Base-by-base conservation (phyloP, 2,888 invertebrate genomes). In the Fragum fragum region DNA sequence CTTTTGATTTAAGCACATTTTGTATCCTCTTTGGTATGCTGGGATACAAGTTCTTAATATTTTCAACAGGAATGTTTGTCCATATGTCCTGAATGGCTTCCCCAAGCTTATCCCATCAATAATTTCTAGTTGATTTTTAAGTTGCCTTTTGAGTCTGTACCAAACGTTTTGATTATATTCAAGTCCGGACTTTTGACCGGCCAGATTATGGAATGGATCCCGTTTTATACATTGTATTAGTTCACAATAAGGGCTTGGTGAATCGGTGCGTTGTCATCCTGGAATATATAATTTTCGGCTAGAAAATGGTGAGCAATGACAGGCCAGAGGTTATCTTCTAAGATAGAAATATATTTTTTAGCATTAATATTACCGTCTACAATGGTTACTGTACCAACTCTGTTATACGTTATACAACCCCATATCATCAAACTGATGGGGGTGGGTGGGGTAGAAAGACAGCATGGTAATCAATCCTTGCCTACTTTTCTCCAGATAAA, bases 81-180 rank as follows among this genome's bases (percentile, higher is more conserved):
- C 57, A 23, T 57, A 14, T 57, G 57, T 57, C 57, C 14, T 23
- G 11, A 26, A 57, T 57, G 57, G 23, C 26, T 57, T 2, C 23
- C 28, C 6, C 26, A 23, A 26, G 26, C 14, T 57, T 6, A 26
- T 26, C 57, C n/a, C 7, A 14, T 57, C 28, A n/a, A 57, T 26
- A 14, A 26, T 14, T 57, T 26, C 57, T 26, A 23, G 9, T 5
- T 26, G 23, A 18, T 3, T 63, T 32, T 63, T 32, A 5, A 71
- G 23, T 11, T 28, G 47, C 21, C 18, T n/a, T 7, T 47, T 69
- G 23, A 21, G 42, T 42, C 26, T 42, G 16, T 9, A 47, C 26
- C 69, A 69, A 47, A n/a, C n/a, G n/a, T n/a, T n/a, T n/a, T 55
- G 1, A 71, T 71, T 21, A 68, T 42, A 1, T 53, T 71, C 26